Evolutionary conservation across 2,888 invertebrate species (phyloP), one percentile per base, ranked within the genome.

Genomic region (Eretmocerus hayati): DNA sequence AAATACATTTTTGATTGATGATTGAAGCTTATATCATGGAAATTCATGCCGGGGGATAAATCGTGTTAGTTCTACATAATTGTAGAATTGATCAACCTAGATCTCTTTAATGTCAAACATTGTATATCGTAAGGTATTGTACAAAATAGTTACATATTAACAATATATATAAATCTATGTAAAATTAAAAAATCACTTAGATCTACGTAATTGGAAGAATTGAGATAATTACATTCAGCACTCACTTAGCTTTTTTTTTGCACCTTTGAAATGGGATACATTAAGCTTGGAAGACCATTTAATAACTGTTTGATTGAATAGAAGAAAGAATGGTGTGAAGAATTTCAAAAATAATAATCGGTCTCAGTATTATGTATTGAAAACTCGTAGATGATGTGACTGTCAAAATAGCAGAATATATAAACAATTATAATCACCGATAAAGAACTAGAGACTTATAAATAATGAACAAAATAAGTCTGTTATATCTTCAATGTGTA

Each of bases 91-190:
- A 22, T 8, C 23, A 42, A 48, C 48, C 48, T 49, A 51, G 48
- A 21, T 44, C 47, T 41, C 42, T 16, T 21, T 41, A 43, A 46
- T 46, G 56, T 56, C 50, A 42, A 41, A 44, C 40, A 42, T 51
- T 51, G 51, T 45, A 33, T 48, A 46, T 52, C 49, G 58, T 55
- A 54, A 55, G 60, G 58, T 65, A 67, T 62, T 62, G 61, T 68
- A 66, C 66, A 67, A 62, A 59, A 66, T 63, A 63, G 58, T 61
- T 64, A 63, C 59, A 64, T 65, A 64, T 63, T 62, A 62, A 64
- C 58, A 61, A 59, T 65, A 70, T 67, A 66, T 63, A 63, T 59
- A 64, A 64, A 64, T 62, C 61, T 62, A 63, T 59, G 59, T 60
- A 63, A 64, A 67, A 67, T 65, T 63, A 65, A 62, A 63, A 63